A percentile compares a stretch with the other conserved stretches of the same genome.
phyloP scores from a whole-genome alignment of 2,797 vertebrate genomes.

The Bradypodion pumilum region DNA sequence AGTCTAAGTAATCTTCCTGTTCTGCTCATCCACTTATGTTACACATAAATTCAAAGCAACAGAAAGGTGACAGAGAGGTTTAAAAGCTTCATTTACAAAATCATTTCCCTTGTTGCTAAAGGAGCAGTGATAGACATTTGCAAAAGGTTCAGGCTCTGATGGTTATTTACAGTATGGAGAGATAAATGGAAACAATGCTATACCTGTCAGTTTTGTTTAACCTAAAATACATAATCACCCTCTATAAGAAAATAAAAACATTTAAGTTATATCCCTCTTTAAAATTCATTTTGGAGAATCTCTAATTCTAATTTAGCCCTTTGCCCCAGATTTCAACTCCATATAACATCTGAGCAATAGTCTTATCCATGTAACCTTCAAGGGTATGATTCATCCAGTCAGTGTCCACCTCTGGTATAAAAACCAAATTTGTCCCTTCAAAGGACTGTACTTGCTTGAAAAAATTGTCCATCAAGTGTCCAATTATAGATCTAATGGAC shows the following conservation, averaged over 20 bases:
- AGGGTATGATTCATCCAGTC: neutral
- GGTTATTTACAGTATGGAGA: neutral
- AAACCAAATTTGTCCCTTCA: neutral
- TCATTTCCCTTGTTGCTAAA: conserved; percentile 17
- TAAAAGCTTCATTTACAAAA: neutral
- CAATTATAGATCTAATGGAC: neutral
- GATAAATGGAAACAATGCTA: neutral
- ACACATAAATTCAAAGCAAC: conserved; percentile 37
- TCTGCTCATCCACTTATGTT: conserved; percentile 24
- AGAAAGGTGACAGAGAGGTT: conserved; percentile 4
- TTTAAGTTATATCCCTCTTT: neutral
- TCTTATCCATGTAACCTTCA: neutral
- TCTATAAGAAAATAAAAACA: conserved; percentile 4
- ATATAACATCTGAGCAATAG: neutral
- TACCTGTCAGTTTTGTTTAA: conserved; percentile 18
- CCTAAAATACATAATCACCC: neutral
- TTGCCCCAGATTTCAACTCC: neutral
- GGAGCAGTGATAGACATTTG: conserved; percentile 20
- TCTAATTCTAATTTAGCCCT: neutral
- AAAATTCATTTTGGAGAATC: too few species aligned
- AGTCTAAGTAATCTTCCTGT: conserved; percentile 39
- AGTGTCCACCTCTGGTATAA: too few species aligned
- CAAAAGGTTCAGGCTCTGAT: conserved; percentile 7
- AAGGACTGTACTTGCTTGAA: neutral
- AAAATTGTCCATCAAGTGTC: neutral